These are phyloP conservation scores for Machimus rusticus DNA, from an alignment of 2,888 invertebrate species.

Conservation along the genomic window DNA sequence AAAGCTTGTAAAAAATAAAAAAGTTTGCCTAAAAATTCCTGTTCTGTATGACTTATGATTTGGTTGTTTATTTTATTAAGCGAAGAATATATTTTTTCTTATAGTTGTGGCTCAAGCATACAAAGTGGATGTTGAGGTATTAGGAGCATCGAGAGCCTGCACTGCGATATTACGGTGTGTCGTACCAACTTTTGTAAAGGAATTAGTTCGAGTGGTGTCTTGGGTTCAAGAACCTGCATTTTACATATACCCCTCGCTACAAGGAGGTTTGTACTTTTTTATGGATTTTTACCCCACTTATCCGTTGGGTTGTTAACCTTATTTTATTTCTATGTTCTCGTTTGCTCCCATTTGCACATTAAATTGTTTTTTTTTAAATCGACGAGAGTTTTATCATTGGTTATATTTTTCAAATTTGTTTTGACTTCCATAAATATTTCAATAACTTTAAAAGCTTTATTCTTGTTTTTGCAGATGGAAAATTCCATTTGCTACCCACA, in stretches of 20 bases:
- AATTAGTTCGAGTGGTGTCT: conserved; percentile 76
- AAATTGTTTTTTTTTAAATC: too few species aligned
- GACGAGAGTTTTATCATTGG: too few species aligned
- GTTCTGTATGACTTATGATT: too few species aligned
- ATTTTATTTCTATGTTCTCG: neutral
- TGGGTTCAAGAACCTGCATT: conserved; percentile 79
- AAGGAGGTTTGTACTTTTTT: conserved; percentile 71
- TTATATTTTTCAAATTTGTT: too few species aligned
- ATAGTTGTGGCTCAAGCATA: conserved; percentile 77
- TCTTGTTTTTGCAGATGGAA: conserved; percentile 69
- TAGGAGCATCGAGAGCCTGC: conserved; percentile 74
- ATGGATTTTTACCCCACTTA: neutral
- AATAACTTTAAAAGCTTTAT: neutral
- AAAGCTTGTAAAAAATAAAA: too few species aligned
- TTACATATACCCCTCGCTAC: conserved; percentile 76
- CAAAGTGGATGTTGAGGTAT: conserved; percentile 76
- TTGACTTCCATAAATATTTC: neutral
- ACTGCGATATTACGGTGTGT: conserved; percentile 76
- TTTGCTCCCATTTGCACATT: neutral
- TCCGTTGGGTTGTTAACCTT: neutral
- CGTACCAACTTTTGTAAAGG: conserved; percentile 76
- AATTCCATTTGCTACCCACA: conserved; percentile 77
- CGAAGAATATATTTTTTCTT: conserved; percentile 45
- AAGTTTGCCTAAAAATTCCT: too few species aligned
- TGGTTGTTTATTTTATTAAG: too few species aligned